Conservation (phyloP, 2,888 invertebrate species). For the Suillia variegata region DNA sequence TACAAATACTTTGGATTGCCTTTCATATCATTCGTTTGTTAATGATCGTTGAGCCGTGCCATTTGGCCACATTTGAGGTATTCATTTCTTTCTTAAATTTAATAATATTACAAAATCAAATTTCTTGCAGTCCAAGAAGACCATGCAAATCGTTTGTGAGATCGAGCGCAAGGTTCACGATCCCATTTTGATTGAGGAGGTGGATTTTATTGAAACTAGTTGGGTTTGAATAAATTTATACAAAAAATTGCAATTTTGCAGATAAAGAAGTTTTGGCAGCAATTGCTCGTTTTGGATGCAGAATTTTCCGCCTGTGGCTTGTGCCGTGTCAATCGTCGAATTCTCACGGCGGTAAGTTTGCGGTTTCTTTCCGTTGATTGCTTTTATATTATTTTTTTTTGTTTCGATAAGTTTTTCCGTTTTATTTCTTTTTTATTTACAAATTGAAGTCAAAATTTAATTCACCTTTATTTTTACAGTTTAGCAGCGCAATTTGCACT, state of each 20-base stretch:
- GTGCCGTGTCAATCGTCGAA: conserved; percentile 63
- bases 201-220: no score
- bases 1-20: conserved; percentile 63
- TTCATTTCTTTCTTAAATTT: not conserved
- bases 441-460: no score
- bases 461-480: conserved; percentile 57
- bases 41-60: conserved; percentile 65
- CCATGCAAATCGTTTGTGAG: conserved; percentile 62
- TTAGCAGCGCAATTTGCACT: conserved; percentile 64
- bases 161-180: conserved; percentile 55
- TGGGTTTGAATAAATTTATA: not conserved
- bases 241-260: conserved; percentile 23
- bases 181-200: conserved; percentile 55
- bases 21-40: conserved; percentile 62
- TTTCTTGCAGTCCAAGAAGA: conserved; percentile 53
- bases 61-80: conserved; percentile 61
- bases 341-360: conserved; percentile 64
- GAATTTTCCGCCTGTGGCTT: conserved; percentile 65
- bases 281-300: conserved; percentile 50
- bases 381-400: no score
- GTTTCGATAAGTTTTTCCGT: no score
- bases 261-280: conserved; percentile 60
- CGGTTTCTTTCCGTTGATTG: no score
- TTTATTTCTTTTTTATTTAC: no score
- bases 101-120: not conserved